Conservation (phyloP, 2,888 invertebrate genomes). For the Tetropium fuscum region DNA sequence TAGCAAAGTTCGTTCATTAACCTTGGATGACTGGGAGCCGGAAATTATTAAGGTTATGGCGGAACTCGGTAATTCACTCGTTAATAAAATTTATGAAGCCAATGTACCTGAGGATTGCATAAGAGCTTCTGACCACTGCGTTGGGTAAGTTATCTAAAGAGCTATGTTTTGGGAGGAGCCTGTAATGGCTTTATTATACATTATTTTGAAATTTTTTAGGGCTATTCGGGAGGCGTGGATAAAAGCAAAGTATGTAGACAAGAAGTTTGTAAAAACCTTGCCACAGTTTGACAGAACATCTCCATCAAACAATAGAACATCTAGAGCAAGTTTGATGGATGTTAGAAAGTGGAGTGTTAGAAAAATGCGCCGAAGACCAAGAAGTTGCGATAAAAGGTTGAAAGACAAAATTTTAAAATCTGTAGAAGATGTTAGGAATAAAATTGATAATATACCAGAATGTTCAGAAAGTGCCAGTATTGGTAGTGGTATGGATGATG, state of each 20-base stretch:
- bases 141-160: conserved; percentile 76
- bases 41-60: conserved; percentile 95
- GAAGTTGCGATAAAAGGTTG: conserved; percentile 61
- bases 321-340: conserved; percentile 59
- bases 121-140: conserved; percentile 85
- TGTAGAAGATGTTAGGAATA: conserved; percentile 29
- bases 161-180: no score
- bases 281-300: conserved; percentile 56
- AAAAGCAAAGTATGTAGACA: conserved; percentile 90
- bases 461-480: conserved; percentile 30
- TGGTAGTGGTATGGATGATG: conserved; percentile 41
- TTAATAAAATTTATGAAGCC: conserved; percentile 87
- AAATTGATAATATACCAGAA: conserved; percentile 32
- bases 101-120: conserved; percentile 75
- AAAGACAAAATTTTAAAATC: conserved; percentile 27
- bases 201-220: conserved; percentile 65
- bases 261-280: conserved; percentile 78
- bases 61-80: conserved; percentile 89
- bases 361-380: conserved; percentile 69
- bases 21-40: conserved; percentile 96
- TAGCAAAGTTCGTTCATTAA: conserved; percentile 94
- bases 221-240: conserved; percentile 90
- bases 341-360: conserved; percentile 70
- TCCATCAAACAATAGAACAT: conserved; percentile 47
- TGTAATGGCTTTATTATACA: no score